Evolutionary conservation across 2,888 invertebrate species (phyloP), one percentile per base, ranked within the genome.

Genomic region (Adelphocoris suturalis): DNA sequence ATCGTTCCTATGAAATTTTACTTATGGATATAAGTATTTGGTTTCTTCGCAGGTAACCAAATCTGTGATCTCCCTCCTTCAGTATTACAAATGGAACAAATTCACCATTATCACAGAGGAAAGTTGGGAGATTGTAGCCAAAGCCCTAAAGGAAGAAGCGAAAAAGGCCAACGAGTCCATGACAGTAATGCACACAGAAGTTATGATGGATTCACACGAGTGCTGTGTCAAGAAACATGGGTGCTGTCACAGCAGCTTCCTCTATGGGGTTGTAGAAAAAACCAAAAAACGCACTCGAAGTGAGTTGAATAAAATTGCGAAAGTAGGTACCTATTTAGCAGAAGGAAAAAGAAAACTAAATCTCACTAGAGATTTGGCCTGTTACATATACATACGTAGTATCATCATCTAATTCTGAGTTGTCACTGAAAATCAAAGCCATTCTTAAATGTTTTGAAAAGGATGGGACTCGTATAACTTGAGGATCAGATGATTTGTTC

Each of bases 81-180:
- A 96, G 90, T 97, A 98, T 94, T 98, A 97, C 94, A 96, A 97
- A 92, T 99, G 99, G 99, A 96, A 96, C 92, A 98, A 98, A 93
- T 99, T 99, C 94, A 96, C 98, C 28, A 97, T 99, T 91, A 94
- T 98, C 81, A 96, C 97, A 92, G 97, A 98, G 93, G 96, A 96
- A 92, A 94, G 95, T 5, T 97, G 97, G 96, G 94, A 95, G 92
- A 96, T 96, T 0, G 98, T 98, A 28, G 98, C 98, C 0, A 94
- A 96, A 92, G 97, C 97, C 0, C 94, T 99, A 90, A 95, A 96
- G 93, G 95, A 96, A 91, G 96, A 97, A 93, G 97, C 98, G 0
- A 94, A 94, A 92, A 94, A 95, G 92, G 95, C 95, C 93, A 97
- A 97, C 93, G 68, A 68, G 27, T 68, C 68, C 19, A 96, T 98